Percentiles rank a stretch among this genome's conserved stretches.
Evolutionary conservation across 1,140 invertebrate genomes (phyloP).

Genomic region (Panagrolaimus sp.): DNA sequence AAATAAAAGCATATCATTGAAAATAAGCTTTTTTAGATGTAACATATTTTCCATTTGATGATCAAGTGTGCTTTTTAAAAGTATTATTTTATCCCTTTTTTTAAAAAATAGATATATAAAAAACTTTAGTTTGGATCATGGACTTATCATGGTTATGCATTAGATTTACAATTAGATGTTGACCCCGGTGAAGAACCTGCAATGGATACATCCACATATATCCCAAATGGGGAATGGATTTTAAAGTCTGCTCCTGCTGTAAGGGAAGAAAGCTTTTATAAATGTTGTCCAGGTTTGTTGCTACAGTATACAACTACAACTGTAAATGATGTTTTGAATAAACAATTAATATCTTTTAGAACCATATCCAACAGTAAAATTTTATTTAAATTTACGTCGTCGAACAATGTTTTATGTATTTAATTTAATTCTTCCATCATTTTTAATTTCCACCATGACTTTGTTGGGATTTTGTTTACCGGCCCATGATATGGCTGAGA

Average conservation of each 20-base stretch:
- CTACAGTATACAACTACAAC: too few relatives aligned
- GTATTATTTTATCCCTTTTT: constrained; percentile 68
- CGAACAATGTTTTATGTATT: constrained; percentile 98
- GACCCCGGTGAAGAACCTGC: constrained; percentile 30
- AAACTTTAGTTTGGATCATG: constrained; percentile 85
- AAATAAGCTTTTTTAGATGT: constrained; percentile 67
- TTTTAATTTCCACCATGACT: constrained; percentile 95
- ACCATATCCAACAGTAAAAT: constrained; percentile 91
- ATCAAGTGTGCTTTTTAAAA: constrained; percentile 66
- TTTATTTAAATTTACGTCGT: constrained; percentile 88
- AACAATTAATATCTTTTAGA: constrained; percentile 45
- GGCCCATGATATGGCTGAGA: constrained; percentile 62
- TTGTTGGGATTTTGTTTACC: constrained; percentile 93
- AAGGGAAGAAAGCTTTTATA: constrained; percentile 58
- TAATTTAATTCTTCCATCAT: constrained; percentile 96
- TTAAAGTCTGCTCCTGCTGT: constrained; percentile 49
- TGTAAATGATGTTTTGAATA: too few relatives aligned
- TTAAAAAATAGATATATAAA: constrained; percentile 60
- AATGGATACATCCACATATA: constrained; percentile 87
- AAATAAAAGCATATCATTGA: too few relatives aligned
- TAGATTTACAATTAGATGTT: constrained; percentile 69
- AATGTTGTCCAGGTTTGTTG: constrained; percentile 58
- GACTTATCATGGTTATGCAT: constrained; percentile 86
- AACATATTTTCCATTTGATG: constrained; percentile 98
- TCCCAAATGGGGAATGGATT: constrained; percentile 90